Evolutionary conservation across 2,113 vertebrate species (phyloP).

Genomic region (Otocyon megalotis): DNA sequence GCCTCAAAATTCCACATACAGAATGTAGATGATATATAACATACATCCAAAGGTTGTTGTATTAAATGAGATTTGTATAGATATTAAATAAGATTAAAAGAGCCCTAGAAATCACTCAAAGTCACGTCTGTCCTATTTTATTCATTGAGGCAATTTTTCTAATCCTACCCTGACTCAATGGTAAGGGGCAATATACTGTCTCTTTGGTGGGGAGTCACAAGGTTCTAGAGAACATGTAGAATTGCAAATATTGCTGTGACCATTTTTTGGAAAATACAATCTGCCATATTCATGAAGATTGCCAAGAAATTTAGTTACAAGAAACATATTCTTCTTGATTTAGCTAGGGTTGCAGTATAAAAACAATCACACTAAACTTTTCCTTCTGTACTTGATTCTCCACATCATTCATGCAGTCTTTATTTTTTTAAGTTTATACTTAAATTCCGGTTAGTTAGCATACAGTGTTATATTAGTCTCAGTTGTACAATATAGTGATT

Average conservation of each 20-base stretch:
- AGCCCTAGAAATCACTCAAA: not conserved
- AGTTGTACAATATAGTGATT: not conserved
- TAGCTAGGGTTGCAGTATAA: not conserved
- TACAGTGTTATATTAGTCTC: not conserved
- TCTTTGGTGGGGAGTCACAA: not conserved
- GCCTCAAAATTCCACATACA: not conserved
- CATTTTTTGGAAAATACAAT: conserved; percentile 62
- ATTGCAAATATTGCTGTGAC: conserved; percentile 52
- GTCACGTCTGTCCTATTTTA: conserved; percentile 11
- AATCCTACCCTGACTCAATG: not conserved
- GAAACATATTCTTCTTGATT: conserved; percentile 26
- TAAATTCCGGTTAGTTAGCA: not conserved
- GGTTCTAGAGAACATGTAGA: not conserved
- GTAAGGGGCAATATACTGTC: not conserved
- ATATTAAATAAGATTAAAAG: not conserved
- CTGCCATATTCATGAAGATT: conserved; percentile 37
- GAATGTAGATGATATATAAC: not conserved
- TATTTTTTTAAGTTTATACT: not conserved
- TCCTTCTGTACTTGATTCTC: not conserved
- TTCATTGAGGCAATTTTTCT: not conserved
- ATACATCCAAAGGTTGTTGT: not conserved
- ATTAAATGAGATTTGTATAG: not conserved
- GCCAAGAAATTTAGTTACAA: conserved; percentile 61
- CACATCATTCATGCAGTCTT: conserved; percentile 33
- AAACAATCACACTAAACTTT: not conserved